Conservation (phyloP, 1,140 invertebrate species). For the Diuraphis noxia region DNA sequence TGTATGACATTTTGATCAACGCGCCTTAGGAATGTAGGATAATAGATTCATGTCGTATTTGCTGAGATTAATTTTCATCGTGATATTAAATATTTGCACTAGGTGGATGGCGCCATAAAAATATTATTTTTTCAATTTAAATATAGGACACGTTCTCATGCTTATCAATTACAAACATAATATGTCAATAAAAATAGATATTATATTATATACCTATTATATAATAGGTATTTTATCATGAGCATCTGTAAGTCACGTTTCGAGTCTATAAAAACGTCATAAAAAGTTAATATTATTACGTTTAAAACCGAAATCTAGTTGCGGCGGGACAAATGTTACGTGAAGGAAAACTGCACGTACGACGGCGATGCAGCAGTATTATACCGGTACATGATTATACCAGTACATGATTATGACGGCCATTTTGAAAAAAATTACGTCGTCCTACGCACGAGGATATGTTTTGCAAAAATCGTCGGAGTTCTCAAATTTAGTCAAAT, state of each 20-base stretch:
- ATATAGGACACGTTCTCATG: background rate
- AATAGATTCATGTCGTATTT: background rate
- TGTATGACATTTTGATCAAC: no score
- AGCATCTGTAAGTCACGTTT: background rate
- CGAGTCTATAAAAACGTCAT: background rate
- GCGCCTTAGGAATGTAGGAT: background rate
- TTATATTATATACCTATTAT: background rate
- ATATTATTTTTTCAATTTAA: background rate
- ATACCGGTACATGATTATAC: background rate
- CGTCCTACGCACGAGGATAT: background rate
- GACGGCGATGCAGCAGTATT: background rate
- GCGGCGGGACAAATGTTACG: background rate
- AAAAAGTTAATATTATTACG: background rate
- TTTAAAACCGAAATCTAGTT: background rate
- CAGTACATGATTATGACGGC: background rate
- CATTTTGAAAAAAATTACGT: background rate
- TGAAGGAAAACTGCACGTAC: background rate
- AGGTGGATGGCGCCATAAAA: background rate
- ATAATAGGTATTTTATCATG: background rate
- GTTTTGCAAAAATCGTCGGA: background rate
- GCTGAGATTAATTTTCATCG: background rate
- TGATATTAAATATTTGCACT: background rate
- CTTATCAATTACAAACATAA: background rate
- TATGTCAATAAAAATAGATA: background rate
- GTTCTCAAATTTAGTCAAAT: background rate